phyloP scores from a whole-genome alignment of 2,797 vertebrate genomes.

The Octomys mimax region DNA sequence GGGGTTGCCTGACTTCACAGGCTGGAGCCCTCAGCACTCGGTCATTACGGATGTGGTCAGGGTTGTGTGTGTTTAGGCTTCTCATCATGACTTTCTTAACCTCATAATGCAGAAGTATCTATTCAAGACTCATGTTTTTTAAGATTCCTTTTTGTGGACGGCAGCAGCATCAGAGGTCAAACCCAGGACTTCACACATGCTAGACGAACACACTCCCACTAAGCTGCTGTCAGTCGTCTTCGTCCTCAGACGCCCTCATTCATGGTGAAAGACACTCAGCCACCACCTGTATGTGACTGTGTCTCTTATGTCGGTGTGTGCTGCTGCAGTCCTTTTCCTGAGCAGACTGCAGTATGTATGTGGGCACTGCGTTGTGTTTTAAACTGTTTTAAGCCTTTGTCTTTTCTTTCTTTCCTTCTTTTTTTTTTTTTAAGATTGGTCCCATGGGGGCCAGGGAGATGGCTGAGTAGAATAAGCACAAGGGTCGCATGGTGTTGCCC shows the following conservation, averaged over 20 bases:
- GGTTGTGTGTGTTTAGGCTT: neutral
- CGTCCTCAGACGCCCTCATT: slow-evolving; percentile 38
- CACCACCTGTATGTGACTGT: slow-evolving; percentile 35
- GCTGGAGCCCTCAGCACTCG: neutral
- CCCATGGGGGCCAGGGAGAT: too few relatives aligned
- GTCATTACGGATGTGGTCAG: neutral
- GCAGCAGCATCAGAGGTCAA: neutral
- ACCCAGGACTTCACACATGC: neutral
- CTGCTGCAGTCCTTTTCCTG: slow-evolving; percentile 13
- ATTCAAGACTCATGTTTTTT: neutral
- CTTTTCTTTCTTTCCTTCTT: neutral
- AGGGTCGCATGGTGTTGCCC: neutral
- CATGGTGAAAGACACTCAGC: slow-evolving; percentile 11
- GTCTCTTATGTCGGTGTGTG: slow-evolving; percentile 24
- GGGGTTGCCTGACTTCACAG: neutral
- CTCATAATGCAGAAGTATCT: neutral
- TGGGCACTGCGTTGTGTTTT: slow-evolving; percentile 16
- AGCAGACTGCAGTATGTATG: slow-evolving; percentile 36
- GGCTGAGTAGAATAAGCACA: too few relatives aligned
- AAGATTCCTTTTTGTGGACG: neutral
- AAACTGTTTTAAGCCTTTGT: neutral
- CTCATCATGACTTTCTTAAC: neutral
- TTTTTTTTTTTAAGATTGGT: neutral
- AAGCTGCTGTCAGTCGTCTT: neutral
- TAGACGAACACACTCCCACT: neutral